Base-by-base conservation (phyloP, 2,888 invertebrate genomes). In the Shargacucullia verbasci region DNA sequence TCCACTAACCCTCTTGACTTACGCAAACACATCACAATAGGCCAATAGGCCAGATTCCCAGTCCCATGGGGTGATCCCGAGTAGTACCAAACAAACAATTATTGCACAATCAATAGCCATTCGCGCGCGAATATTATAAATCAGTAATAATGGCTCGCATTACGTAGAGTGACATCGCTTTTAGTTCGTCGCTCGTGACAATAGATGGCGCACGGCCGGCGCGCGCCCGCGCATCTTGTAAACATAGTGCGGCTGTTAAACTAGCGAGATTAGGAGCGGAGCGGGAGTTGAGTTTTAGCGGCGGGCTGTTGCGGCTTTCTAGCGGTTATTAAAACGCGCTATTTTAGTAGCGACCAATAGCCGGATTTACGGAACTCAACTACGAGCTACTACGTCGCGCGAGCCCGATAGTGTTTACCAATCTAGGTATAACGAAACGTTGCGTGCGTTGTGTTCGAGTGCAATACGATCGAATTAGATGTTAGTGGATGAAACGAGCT, bases 41-140 rank as follows among this genome's bases (percentile, higher is more conserved):
- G 79, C 85, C 87, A 85, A 89, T 87, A 88, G 85, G 80, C 81
- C 70, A 86, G 78, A 71, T 89, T 91, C 91, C 84, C 91, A 89
- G 84, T 81, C 82, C 86, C 85, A 82, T 61, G 59, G 73, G 65
- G 72, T 76, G 79, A 77, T 78, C 81, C 75, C 64, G 77, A 76
- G 70, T 82, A 46, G 56, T 55, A 63, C 58, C 85, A 92, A 93
- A 93, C 91, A 93, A 92, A 92, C 90, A 89, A 92, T 92, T 91
- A 92, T 91, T 87, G 80, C 76, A 88, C 91, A 89, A 92, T 92
- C 91, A 88, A 82, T 79, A 79, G 75, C 83, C 85, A 87, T 87
- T 89, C 91, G 82, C 78, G 84, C 88, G 87, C 80, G 73, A 76
- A 84, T 81, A 84, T 84, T 86, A 92, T 92, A 92, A 90, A 90